These are phyloP conservation scores for Phaethornis superciliosus DNA, from an alignment of 2,113 vertebrate species.

Conservation along the genomic window DNA sequence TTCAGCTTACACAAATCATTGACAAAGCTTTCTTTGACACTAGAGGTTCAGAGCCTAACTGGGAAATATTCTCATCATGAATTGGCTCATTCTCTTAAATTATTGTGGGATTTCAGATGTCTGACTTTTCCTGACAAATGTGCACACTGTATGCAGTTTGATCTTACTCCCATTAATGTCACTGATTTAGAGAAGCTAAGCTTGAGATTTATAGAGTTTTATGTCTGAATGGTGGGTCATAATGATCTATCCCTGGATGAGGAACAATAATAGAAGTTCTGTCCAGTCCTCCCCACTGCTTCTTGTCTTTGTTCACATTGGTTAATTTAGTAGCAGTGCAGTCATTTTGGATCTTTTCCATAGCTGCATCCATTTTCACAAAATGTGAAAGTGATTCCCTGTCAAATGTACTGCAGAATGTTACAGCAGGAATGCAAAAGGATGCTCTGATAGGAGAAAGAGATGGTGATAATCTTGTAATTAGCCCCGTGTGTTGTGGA, in stretches of 20 bases:
- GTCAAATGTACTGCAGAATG: slow-evolving; percentile 59
- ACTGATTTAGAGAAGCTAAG: slow-evolving; percentile 56
- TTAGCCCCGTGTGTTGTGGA: slow-evolving; percentile 68
- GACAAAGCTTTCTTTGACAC: slow-evolving; percentile 42
- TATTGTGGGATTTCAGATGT: slow-evolving; percentile 41
- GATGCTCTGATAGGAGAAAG: slow-evolving; percentile 54
- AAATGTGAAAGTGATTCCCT: slow-evolving; percentile 66
- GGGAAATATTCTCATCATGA: slow-evolving; percentile 19
- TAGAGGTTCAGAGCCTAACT: slow-evolving; percentile 18
- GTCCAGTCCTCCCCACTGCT: slow-evolving; percentile 40
- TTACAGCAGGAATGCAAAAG: slow-evolving; percentile 41
- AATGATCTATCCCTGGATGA: slow-evolving; percentile 54
- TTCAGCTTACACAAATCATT: slow-evolving; percentile 37
- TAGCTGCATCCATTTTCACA: slow-evolving; percentile 69
- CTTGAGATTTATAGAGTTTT: slow-evolving; percentile 61
- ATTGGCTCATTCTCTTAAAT: slow-evolving; percentile 61
- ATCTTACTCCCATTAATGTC: slow-evolving; percentile 64
- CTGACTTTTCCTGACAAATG: slow-evolving; percentile 60
- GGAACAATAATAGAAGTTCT: slow-evolving; percentile 59
- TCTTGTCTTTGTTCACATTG: slow-evolving; percentile 49
- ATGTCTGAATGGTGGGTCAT: slow-evolving; percentile 52
- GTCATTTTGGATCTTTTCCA: slow-evolving; percentile 65
- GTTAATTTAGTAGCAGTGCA: slow-evolving; percentile 45
- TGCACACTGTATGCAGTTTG: slow-evolving; percentile 44
- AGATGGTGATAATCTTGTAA: slow-evolving; percentile 64